Evolutionary conservation across 2,113 vertebrate genomes (phyloP).

Genomic region (Stigmatopora nigra): DNA sequence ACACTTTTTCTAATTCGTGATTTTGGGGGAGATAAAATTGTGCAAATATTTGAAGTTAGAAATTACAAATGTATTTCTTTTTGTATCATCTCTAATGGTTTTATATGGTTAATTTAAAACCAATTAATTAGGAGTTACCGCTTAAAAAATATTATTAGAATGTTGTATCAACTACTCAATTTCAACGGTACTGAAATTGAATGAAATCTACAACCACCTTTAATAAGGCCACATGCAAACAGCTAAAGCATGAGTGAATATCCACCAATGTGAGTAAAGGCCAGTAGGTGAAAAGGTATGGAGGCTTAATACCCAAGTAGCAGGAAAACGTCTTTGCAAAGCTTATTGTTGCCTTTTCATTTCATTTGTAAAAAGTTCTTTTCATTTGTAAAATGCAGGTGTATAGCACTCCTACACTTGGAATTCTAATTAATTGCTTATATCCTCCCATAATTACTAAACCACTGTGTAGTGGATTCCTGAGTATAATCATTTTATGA

Average conservation of each 20-base stretch:
- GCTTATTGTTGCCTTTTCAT: background rate
- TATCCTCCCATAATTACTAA: slow-evolving; percentile 6
- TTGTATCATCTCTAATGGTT: too few relatives aligned
- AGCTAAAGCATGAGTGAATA: too few relatives aligned
- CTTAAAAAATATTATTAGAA: too few relatives aligned
- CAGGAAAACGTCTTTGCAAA: background rate
- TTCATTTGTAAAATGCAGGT: background rate
- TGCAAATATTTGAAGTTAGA: too few relatives aligned
- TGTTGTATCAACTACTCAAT: too few relatives aligned
- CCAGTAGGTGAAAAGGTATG: background rate
- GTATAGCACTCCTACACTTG: background rate
- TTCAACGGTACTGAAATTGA: background rate
- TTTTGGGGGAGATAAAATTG: too few relatives aligned
- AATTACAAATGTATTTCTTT: too few relatives aligned
- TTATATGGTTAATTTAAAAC: too few relatives aligned
- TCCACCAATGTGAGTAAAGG: background rate
- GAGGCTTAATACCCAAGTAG: background rate
- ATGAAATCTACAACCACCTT: background rate
- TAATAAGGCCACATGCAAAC: background rate
- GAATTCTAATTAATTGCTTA: background rate
- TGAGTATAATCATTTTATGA: background rate
- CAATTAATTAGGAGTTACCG: too few relatives aligned
- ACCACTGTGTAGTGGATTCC: background rate
- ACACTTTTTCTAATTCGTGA: too few relatives aligned
- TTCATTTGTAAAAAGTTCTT: background rate